These are phyloP conservation scores for Pavo muticus DNA, from an alignment of 2,113 vertebrate genomes.

Conservation along the genomic window DNA sequence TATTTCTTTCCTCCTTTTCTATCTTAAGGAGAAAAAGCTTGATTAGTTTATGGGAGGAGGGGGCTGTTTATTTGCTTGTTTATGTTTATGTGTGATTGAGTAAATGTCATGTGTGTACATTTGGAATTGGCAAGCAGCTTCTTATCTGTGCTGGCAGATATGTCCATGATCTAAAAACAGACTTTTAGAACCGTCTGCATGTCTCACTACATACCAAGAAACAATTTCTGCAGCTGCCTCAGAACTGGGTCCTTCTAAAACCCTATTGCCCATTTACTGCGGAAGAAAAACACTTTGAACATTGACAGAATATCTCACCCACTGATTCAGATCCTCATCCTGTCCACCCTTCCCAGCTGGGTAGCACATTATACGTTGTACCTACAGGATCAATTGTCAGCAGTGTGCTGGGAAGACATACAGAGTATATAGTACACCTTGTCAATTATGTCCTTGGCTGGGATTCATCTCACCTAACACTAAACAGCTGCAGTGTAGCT, in stretches of 20 bases:
- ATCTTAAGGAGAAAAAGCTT: conserved; percentile 4
- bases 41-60: conserved; percentile 4
- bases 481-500: conserved; percentile 14
- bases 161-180: conserved; percentile 63
- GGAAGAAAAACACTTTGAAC: background rate
- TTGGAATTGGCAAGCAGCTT: conserved; percentile 58
- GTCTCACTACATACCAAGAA: conserved; percentile 40
- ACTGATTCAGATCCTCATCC: background rate
- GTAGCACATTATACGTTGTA: background rate
- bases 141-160: conserved; percentile 68
- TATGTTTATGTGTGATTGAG: conserved; percentile 57
- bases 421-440: background rate
- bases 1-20: conserved; percentile 10
- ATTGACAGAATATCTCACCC: background rate
- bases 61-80: conserved; percentile 56
- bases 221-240: conserved; percentile 23
- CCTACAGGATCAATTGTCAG: fast-evolving
- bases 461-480: background rate
- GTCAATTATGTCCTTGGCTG: background rate
- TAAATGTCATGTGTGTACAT: background rate
- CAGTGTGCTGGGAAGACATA: background rate
- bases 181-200: conserved; percentile 37
- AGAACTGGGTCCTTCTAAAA: conserved; percentile 5
- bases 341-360: background rate
- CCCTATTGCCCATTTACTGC: background rate